Evolutionary conservation across 1,140 invertebrate species (phyloP).

Genomic region (Diachasmimorpha longicaudata): DNA sequence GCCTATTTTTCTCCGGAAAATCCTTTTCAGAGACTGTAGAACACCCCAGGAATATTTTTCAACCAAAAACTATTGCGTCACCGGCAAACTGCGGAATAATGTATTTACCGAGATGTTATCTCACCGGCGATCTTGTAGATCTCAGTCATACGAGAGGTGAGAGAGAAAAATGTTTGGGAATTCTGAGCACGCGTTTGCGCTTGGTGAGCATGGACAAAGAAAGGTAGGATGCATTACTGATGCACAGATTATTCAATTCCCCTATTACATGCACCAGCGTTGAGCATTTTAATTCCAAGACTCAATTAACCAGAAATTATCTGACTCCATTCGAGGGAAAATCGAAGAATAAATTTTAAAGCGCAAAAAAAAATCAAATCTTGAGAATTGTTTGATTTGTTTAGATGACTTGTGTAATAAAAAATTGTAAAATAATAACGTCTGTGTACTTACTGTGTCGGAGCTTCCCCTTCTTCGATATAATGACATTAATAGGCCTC

Average conservation of each 20-base stretch:
- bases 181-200: conserved; percentile 9
- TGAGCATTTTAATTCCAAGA: too few species aligned
- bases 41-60: background rate
- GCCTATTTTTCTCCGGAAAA: too few species aligned
- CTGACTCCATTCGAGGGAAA: too few species aligned
- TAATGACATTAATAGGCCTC: conserved; percentile 75
- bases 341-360: too few species aligned
- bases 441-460: conserved; percentile 72
- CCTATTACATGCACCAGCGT: too few species aligned
- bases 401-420: too few species aligned
- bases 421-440: background rate
- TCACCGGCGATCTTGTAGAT: background rate
- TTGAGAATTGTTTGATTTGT: too few species aligned
- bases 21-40: background rate
- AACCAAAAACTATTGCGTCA: background rate
- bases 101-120: background rate
- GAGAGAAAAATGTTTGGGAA: background rate
- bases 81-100: background rate
- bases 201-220: background rate
- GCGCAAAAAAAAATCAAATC: too few species aligned
- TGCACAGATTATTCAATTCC: too few species aligned
- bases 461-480: conserved; percentile 75
- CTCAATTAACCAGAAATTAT: too few species aligned
- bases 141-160: background rate
- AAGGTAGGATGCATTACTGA: background rate